Percentiles rank a stretch among this genome's conserved stretches.
phyloP scores from a whole-genome alignment of 1,140 invertebrate genomes.

The Aphis craccivora region DNA sequence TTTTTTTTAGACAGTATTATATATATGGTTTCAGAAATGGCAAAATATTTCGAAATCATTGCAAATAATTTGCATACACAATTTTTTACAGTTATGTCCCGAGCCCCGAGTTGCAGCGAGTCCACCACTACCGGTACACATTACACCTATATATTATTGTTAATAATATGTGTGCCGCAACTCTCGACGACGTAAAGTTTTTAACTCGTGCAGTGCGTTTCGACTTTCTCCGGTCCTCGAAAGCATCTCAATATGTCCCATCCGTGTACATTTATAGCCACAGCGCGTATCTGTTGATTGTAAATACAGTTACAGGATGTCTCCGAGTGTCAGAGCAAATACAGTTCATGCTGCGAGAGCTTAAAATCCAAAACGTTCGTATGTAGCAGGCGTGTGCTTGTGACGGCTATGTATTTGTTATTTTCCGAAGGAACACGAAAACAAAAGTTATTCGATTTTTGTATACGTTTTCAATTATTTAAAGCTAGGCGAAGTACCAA shows the following conservation, averaged over 20 bases:
- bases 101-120: background rate
- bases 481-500: background rate
- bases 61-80: background rate
- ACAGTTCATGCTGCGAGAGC: background rate
- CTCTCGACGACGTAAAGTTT: background rate
- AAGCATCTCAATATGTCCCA: background rate
- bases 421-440: too few species aligned
- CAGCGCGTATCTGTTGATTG: background rate
- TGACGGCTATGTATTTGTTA: background rate
- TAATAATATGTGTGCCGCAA: background rate
- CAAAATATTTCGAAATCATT: background rate
- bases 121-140: background rate
- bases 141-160: background rate
- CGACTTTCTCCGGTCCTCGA: background rate
- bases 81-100: background rate
- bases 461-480: background rate
- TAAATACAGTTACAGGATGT: background rate
- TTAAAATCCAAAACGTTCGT: background rate
- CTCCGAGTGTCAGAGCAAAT: background rate
- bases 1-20: background rate
- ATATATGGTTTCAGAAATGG: background rate
- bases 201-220: background rate
- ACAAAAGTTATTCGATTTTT: too few species aligned
- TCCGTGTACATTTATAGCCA: background rate
- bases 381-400: background rate